Base-by-base conservation (phyloP, 2,113 vertebrate genomes). In the Hyaena hyaena region DNA sequence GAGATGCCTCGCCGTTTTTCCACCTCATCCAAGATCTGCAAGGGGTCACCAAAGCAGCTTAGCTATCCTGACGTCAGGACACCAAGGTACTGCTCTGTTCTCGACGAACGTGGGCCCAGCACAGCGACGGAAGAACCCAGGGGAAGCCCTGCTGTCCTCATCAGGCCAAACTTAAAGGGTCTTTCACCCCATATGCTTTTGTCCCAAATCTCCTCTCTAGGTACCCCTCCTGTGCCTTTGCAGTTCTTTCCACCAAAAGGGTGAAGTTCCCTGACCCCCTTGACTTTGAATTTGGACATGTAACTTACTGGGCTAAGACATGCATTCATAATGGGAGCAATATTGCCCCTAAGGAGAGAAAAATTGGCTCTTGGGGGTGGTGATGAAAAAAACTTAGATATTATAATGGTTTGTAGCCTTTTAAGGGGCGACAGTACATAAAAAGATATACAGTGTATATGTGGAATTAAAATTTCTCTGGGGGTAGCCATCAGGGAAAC, bases 1-100 rank as follows among this genome's bases (percentile, higher is more conserved):
- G 99, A 99, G 97, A 99, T 99, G n/a, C 99, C 99, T 33, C 99
- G 98, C 92, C 99, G 98, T 98, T 99, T 99, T 97, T 99, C 99
- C 94, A 99, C 99, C 95, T 99, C 99, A 96, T 99, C 99, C 98
- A 99, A 98, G 97, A 99, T 99, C 99, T 99, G 98, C 45, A 93
- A 96, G 85, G 85, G 76, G 69, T 88, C 96, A 89, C 86, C 55
- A 93, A 84, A 63, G 86, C 68, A 77, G 65, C 85, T 93, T 26
- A 90, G 81, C n/a, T 21, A 0, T 1, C 10, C 65, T 4, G 26
- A 4, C 3, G 23, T 8, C 31, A 61, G 82, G 26, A 26, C 16
- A 1, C 24, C 7, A 5, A 21, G 65, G 55, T 9, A 24, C 0
- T 1, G 61, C 45, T 45, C 39, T n/a, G 43, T 15, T 61, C 8